Percentiles rank a stretch among this genome's conserved stretches.
phyloP scores from a whole-genome alignment of 2,797 vertebrate species.

The Craterocephalus amniculus region DNA sequence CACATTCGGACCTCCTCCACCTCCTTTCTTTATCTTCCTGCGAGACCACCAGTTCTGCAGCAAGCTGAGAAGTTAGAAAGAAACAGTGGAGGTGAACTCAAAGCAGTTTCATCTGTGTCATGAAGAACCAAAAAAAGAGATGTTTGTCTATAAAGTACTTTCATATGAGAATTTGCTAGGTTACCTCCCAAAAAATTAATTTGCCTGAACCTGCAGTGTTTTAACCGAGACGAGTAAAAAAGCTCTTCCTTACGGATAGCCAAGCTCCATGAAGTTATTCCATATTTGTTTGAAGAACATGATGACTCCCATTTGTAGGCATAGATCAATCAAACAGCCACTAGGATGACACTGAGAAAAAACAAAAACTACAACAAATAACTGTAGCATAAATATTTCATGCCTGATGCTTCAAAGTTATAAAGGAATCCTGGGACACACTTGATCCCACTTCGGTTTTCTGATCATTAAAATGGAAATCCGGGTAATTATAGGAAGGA shows the following conservation, averaged over 20 bases:
- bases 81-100: conserved; percentile 48
- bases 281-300: conserved; percentile 99
- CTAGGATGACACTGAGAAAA: conserved; percentile 93
- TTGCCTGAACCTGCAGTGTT: neutral
- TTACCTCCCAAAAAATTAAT: conserved; percentile 22
- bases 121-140: conserved; percentile 29
- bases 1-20: conserved; percentile 86
- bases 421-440: conserved; percentile 21
- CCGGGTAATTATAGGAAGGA: conserved; percentile 40
- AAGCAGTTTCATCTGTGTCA: conserved; percentile 54
- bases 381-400: conserved; percentile 46
- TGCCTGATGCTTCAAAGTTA: conserved; percentile 27
- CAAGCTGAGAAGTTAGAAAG: conserved; percentile 80
- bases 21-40: conserved; percentile 93
- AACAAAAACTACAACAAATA: conserved; percentile 12
- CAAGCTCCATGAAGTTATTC: conserved; percentile 99
- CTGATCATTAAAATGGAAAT: conserved; percentile 43
- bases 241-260: conserved; percentile 76
- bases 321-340: conserved; percentile 98
- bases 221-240: conserved; percentile 13
- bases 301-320: conserved; percentile 99
- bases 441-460: conserved; percentile 31
- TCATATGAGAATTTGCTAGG: conserved; percentile 45
- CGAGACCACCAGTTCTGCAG: conserved; percentile 99
- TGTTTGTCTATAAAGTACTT: conserved; percentile 41